phyloP scores from a whole-genome alignment of 2,888 invertebrate species.

The Agrochola circellaris region DNA sequence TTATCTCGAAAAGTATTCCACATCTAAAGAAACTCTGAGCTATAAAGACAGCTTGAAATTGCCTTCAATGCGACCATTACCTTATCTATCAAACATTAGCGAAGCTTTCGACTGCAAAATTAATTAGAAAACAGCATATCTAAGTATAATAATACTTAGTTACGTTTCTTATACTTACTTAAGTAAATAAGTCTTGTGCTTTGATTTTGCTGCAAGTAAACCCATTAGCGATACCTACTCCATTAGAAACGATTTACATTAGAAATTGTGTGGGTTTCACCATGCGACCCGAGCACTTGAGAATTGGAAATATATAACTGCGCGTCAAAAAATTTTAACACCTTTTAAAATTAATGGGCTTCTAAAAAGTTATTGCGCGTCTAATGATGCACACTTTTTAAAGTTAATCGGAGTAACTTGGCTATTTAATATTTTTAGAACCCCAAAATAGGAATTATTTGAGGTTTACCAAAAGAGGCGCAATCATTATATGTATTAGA shows the following conservation, averaged over 20 bases:
- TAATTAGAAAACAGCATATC: constrained; percentile 55
- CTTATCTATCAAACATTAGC: constrained; percentile 59
- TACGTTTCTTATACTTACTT: constrained; percentile 39
- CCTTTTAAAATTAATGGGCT: background rate
- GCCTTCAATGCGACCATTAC: constrained; percentile 54
- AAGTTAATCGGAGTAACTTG: background rate
- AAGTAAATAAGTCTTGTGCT: constrained; percentile 37
- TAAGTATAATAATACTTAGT: constrained; percentile 40
- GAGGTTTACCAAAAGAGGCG: no score
- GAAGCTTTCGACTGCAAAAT: constrained; percentile 49
- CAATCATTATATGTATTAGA: no score
- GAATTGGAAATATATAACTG: background rate
- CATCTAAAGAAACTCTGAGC: constrained; percentile 33
- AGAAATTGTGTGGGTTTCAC: constrained; percentile 60
- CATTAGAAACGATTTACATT: constrained; percentile 60
- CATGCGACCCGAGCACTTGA: constrained; percentile 35
- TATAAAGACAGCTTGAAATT: constrained; percentile 37
- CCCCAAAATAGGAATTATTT: no score
- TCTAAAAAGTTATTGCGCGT: background rate
- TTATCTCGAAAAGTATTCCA: constrained; percentile 33
- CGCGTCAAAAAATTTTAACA: background rate
- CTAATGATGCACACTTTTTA: background rate
- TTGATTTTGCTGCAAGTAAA: constrained; percentile 39
- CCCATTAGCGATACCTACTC: constrained; percentile 48
- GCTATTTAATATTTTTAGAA: no score